These are phyloP conservation scores for Listrodromus nycthemerus DNA, from an alignment of 2,888 invertebrate species.

Conservation along the genomic window DNA sequence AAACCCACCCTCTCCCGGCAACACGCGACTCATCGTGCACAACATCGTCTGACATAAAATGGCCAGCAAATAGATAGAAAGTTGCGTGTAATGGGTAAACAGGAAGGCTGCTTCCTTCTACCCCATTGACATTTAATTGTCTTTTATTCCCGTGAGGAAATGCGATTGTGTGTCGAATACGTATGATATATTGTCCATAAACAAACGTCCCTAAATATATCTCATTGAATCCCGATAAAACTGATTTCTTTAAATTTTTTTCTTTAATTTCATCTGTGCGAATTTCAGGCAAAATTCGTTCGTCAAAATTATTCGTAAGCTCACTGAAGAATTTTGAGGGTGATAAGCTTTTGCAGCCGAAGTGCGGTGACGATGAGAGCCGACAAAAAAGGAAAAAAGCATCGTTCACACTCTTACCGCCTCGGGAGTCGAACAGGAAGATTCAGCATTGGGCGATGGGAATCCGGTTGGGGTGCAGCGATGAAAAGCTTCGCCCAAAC, in stretches of 20 bases:
- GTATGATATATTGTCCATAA: constrained; percentile 11
- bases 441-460: not conserved
- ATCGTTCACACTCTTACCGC: not conserved
- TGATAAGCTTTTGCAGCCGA: not conserved
- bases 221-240: no score
- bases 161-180: constrained; percentile 16
- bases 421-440: not conserved
- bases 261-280: not conserved
- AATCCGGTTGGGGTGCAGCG: not conserved
- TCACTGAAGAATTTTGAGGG: not conserved
- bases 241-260: not conserved
- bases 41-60: constrained; percentile 58
- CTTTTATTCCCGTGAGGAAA: not conserved
- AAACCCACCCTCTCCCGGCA: constrained; percentile 7
- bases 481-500: not conserved
- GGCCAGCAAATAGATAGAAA: constrained; percentile 67
- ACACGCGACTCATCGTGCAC: constrained; percentile 30
- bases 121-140: constrained; percentile 33
- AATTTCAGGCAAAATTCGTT: not conserved
- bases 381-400: not conserved
- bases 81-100: constrained; percentile 51
- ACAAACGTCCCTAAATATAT: constrained; percentile 26
- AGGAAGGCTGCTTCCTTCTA: constrained; percentile 41
- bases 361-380: constrained; percentile 1
- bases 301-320: not conserved